phyloP scores from a whole-genome alignment of 2,113 vertebrate species.

The Paramormyrops kingsleyae region DNA sequence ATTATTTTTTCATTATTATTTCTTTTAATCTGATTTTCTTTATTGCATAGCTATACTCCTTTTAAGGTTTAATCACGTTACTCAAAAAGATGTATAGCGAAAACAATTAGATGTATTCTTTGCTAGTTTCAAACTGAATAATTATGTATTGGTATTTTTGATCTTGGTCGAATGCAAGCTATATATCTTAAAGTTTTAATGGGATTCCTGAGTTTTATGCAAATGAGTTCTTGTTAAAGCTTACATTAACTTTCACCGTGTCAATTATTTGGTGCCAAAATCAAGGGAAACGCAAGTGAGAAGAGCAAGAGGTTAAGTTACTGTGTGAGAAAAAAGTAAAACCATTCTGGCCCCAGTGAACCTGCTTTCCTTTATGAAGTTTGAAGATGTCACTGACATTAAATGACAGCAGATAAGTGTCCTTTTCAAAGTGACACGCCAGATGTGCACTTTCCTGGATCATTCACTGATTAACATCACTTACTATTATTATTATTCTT shows the following conservation, averaged over 20 bases:
- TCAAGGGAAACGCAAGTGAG: neutral
- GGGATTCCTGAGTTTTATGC: constrained; percentile 37
- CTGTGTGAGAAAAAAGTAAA: constrained; percentile 10
- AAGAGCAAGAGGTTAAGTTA: constrained; percentile 14
- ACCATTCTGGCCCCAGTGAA: neutral
- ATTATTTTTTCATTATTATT: neutral
- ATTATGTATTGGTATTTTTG: constrained; percentile 16
- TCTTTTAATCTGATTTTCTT: neutral
- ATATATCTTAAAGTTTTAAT: constrained; percentile 44
- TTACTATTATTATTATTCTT: neutral
- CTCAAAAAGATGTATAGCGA: neutral
- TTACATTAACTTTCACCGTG: neutral
- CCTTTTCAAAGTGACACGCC: neutral
- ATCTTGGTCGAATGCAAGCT: constrained; percentile 26
- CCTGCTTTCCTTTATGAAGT: constrained; percentile 1
- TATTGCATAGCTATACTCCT: neutral
- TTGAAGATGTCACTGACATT: neutral
- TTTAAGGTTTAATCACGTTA: neutral
- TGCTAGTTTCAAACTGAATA: neutral
- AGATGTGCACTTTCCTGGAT: neutral
- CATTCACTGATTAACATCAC: neutral
- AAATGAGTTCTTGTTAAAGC: constrained; percentile 41
- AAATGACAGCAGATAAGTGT: neutral
- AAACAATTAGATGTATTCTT: neutral
- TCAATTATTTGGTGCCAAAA: constrained; percentile 16